phyloP scores from a whole-genome alignment of 2,113 vertebrate species.

The Melanerpes aurifrons region DNA sequence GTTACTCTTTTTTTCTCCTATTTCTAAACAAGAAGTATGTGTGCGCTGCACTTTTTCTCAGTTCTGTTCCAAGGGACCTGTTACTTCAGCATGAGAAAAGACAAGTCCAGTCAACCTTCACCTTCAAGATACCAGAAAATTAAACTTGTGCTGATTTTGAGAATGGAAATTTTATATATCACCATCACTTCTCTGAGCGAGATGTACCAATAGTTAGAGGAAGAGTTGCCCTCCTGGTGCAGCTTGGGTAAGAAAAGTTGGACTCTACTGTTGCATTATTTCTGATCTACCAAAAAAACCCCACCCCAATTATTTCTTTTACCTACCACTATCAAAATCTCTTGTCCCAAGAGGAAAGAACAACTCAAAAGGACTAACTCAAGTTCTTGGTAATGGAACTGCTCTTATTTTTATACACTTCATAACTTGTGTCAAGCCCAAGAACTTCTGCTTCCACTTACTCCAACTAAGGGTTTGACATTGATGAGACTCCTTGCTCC shows the following conservation, averaged over 20 bases:
- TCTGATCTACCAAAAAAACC: background rate
- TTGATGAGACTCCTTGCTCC: background rate
- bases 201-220: background rate
- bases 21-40: background rate
- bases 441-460: background rate
- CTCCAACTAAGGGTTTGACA: background rate
- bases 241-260: background rate
- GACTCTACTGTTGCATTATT: background rate
- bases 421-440: background rate
- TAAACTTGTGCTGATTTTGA: background rate
- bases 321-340: background rate
- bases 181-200: background rate
- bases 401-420: background rate
- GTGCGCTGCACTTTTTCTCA: background rate
- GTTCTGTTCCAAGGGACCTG: background rate
- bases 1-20: background rate
- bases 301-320: background rate
- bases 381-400: background rate
- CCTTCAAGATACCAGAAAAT: background rate
- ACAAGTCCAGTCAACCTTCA: background rate
- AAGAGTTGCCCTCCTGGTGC: background rate
- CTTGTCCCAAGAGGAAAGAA: background rate
- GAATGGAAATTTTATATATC: background rate
- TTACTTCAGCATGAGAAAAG: background rate
- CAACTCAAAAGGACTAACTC: background rate